phyloP scores from a whole-genome alignment of 64 coral and sea anemone genomes.

The Trachythela sp. region DNA sequence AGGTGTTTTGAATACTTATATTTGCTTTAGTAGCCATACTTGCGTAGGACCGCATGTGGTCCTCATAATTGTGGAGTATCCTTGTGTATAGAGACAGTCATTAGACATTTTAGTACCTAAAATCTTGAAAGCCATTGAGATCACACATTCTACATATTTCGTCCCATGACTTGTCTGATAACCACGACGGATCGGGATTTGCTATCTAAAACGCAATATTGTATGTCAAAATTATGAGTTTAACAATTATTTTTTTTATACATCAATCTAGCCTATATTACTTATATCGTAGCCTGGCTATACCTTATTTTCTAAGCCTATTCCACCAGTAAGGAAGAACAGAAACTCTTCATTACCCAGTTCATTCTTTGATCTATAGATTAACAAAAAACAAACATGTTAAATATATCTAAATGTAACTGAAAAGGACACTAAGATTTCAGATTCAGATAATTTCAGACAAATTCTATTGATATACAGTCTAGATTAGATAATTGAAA shows the following conservation, averaged over 20 bases:
- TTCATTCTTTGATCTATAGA: conserved; percentile 77
- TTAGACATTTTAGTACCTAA: conserved; percentile 53
- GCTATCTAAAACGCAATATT: conserved; percentile 51
- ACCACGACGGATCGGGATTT: conserved; percentile 95
- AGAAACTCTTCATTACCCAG: conserved; percentile 93
- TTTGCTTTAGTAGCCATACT: neutral
- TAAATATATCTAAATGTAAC: neutral
- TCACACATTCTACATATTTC: conserved; percentile 98
- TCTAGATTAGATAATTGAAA: neutral
- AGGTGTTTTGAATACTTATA: no score
- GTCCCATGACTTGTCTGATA: conserved; percentile 95
- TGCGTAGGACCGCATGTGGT: no score
- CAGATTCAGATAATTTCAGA: no score
- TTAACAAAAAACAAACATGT: neutral
- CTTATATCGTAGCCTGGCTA: no score
- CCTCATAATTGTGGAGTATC: no score
- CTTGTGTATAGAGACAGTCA: no score
- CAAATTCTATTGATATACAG: neutral
- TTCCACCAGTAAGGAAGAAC: conserved; percentile 96
- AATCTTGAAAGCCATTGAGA: conserved; percentile 78
- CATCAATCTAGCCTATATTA: no score
- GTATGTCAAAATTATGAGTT: neutral
- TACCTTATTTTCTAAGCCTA: conserved; percentile 98
- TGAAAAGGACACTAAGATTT: no score
- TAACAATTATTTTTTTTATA: neutral